Conservation (phyloP, 2,797 vertebrate species). For the Ispidina lecontei region DNA sequence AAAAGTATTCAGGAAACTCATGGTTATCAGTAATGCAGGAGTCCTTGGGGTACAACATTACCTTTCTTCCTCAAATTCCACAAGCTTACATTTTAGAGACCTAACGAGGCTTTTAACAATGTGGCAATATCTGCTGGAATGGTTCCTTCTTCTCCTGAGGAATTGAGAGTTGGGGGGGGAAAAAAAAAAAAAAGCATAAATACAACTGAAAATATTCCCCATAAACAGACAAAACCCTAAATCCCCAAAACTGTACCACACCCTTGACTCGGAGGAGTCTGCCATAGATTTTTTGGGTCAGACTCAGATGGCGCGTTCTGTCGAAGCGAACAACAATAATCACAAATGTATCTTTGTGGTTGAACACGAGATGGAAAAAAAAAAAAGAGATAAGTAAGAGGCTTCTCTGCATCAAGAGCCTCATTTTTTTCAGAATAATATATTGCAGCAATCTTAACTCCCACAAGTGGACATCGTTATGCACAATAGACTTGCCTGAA, state of each 20-base stretch:
- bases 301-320: not conserved
- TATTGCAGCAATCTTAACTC: not conserved
- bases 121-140: slow-evolving; percentile 93
- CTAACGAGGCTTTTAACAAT: slow-evolving; percentile 91
- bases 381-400: not conserved
- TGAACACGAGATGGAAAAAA: not conserved
- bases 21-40: slow-evolving; percentile 63
- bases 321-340: not conserved
- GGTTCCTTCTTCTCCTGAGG: slow-evolving; percentile 85
- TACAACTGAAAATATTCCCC: not conserved
- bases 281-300: not conserved
- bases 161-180: not conserved
- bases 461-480: not conserved
- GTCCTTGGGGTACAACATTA: slow-evolving; percentile 65
- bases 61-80: slow-evolving; percentile 20
- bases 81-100: slow-evolving; percentile 81
- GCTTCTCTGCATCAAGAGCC: not conserved
- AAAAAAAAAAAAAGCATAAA: not conserved
- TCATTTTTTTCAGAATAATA: not conserved
- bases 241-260: not conserved
- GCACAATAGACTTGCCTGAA: slow-evolving; percentile 78
- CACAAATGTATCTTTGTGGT: not conserved
- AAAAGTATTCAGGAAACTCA: slow-evolving; percentile 74
- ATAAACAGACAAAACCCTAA: not conserved
- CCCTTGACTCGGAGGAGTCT: not conserved